Base-by-base conservation (phyloP, 2,888 invertebrate species). In the Noctua janthina region DNA sequence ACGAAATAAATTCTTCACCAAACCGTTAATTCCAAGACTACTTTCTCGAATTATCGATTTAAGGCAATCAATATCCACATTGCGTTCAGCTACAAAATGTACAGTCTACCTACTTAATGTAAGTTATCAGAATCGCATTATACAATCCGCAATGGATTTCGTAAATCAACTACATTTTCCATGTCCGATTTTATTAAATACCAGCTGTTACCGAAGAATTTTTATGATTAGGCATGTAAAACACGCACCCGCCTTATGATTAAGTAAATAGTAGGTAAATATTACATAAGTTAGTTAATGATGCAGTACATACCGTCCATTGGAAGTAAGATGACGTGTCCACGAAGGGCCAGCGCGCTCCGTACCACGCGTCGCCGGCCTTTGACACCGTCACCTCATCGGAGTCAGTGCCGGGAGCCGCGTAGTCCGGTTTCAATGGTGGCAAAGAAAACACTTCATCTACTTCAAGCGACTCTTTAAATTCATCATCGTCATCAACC, bases 271-370 rank as follows among this genome's bases (percentile, higher is more conserved):
- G 75, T 82, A 84, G 83, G 79, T 88, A 84, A 88, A 86, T 75
- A 90, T 92, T 92, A 92, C 88, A 90, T 90, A 91, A 91, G 89
- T 91, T 89, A 88, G 83, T 86, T 89, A 91, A 89, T 82, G 90
- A 90, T 79, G 90, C 87, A 86, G 82, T 90, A 95, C 97, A 96
- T 93, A 98, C 98, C 94, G 97, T 97, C 98, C 98, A 98, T 93
- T 97, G 97, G 92, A 98, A 97, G 93, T 97, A 97, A 35, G 98
- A 97, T 51, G 98, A 97, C 59, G 98, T 97, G 92, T 98, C 97
- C 69, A 97, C 97, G 91, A 97, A 98, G 20, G 98, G 97, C 98
- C 98, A 98, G 84, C 97, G 96, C 62, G 97, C 97, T 73, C 97
- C 97, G 90, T 97, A 97, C 98, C 98, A 98, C 66, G 95, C 95